phyloP scores from a whole-genome alignment of 2,113 vertebrate species.

The Myotis brandtii region DNA sequence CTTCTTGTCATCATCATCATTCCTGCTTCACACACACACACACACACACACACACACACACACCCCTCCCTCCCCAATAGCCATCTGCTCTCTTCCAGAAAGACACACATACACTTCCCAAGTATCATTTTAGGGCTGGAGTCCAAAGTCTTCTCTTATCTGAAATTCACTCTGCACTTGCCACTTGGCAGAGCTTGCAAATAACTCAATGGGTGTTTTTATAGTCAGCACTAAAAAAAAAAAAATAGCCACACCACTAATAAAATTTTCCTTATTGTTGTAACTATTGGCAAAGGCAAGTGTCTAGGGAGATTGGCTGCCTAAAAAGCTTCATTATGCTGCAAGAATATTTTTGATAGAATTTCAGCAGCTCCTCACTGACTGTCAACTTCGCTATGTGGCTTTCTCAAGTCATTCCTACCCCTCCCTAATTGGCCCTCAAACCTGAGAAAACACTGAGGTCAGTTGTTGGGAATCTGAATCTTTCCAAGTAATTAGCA shows the following conservation, averaged over 20 bases:
- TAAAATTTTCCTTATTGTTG: constrained; percentile 81
- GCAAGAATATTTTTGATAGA: constrained; percentile 83
- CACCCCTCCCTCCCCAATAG: neutral
- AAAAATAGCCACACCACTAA: constrained; percentile 67
- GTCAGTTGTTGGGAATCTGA: constrained; percentile 81
- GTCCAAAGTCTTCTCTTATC: constrained; percentile 55
- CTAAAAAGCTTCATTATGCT: constrained; percentile 81
- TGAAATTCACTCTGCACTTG: constrained; percentile 47
- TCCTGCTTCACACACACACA: neutral
- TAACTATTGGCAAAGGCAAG: constrained; percentile 79
- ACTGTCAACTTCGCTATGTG: constrained; percentile 77
- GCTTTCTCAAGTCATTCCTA: constrained; percentile 75
- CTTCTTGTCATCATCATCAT: constrained; percentile 23
- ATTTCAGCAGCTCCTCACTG: constrained; percentile 83
- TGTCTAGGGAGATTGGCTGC: constrained; percentile 73
- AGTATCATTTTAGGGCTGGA: constrained; percentile 33
- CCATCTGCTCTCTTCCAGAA: neutral
- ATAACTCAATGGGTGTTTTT: constrained; percentile 61
- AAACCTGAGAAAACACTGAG: constrained; percentile 82
- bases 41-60: neutral
- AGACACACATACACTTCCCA: neutral
- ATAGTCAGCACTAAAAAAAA: constrained; percentile 64
- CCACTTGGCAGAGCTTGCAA: constrained; percentile 31
- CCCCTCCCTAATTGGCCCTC: constrained; percentile 80
- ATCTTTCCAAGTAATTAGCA: constrained; percentile 86